phyloP scores from a whole-genome alignment of 2,113 vertebrate genomes.

The Takifugu bimaculatus region DNA sequence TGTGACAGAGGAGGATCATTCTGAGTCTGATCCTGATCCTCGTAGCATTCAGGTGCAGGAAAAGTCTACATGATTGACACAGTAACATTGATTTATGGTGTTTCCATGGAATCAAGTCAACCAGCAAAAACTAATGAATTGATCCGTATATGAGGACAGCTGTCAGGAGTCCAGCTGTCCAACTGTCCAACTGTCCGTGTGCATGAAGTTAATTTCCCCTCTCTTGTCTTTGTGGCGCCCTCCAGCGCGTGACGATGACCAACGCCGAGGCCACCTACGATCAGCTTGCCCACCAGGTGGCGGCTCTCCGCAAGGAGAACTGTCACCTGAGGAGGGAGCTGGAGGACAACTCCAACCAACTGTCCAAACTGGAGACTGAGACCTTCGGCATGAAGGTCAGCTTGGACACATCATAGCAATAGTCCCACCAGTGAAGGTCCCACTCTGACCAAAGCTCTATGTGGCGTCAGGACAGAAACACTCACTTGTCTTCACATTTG shows the following conservation, averaged over 20 bases:
- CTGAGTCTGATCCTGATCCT: too few species aligned
- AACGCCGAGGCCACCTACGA: conserved; percentile 85
- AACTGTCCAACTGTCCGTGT: background rate
- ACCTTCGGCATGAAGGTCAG: conserved; percentile 93
- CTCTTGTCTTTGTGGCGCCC: conserved; percentile 49
- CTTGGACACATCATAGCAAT: background rate
- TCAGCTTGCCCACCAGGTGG: conserved; percentile 92
- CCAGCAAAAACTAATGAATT: background rate
- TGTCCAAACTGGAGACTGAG: conserved; percentile 92
- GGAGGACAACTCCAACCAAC: conserved; percentile 90
- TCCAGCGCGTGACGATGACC: conserved; percentile 80
- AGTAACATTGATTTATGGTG: too few species aligned
- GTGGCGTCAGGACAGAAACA: too few species aligned
- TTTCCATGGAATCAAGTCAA: too few species aligned
- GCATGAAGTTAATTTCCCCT: too few species aligned
- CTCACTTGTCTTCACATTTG: too few species aligned
- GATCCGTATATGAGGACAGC: too few species aligned
- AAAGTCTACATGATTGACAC: too few species aligned
- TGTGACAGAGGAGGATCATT: too few species aligned
- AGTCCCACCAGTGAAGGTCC: background rate
- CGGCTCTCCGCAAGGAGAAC: conserved; percentile 91
- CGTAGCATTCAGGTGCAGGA: too few species aligned
- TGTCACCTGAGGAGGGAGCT: conserved; percentile 88
- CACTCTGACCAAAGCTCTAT: too few species aligned
- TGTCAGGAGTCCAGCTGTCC: too few species aligned